Percentiles rank a stretch among this genome's conserved stretches.
These are phyloP conservation scores for Zeugodacus cucurbitae DNA, from an alignment of 1,140 invertebrate genomes.

Conservation along the genomic window DNA sequence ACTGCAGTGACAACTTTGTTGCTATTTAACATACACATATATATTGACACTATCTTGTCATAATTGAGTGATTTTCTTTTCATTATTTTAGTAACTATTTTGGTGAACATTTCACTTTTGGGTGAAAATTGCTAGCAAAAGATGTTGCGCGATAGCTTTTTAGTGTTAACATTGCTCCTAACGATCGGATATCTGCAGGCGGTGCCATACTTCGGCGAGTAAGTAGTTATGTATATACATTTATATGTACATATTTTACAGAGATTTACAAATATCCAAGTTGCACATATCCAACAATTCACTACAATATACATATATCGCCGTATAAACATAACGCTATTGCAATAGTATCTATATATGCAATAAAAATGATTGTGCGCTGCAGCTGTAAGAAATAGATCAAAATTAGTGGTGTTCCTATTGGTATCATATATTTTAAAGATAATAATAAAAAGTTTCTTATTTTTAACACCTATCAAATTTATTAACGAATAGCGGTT, in stretches of 20 bases:
- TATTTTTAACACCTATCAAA: too few species aligned
- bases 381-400: too few species aligned
- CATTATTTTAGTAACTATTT: neutral
- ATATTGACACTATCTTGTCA: neutral
- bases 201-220: constrained; percentile 36
- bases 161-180: constrained; percentile 13
- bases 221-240: neutral
- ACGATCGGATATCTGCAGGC: constrained; percentile 1
- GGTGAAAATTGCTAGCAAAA: neutral
- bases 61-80: constrained; percentile 28
- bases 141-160: constrained; percentile 24
- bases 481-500: too few species aligned
- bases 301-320: neutral
- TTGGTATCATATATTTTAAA: too few species aligned
- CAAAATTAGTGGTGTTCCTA: too few species aligned
- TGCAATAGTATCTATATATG: neutral
- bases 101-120: constrained; percentile 11
- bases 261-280: too few species aligned
- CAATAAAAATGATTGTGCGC: neutral
- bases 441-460: too few species aligned
- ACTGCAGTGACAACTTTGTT: neutral
- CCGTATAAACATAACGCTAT: neutral
- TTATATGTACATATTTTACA: neutral
- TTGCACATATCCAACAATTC: neutral
- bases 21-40: neutral